These are phyloP conservation scores for Mongoloraphidia duomilia DNA, from an alignment of 2,888 invertebrate species.

Conservation along the genomic window DNA sequence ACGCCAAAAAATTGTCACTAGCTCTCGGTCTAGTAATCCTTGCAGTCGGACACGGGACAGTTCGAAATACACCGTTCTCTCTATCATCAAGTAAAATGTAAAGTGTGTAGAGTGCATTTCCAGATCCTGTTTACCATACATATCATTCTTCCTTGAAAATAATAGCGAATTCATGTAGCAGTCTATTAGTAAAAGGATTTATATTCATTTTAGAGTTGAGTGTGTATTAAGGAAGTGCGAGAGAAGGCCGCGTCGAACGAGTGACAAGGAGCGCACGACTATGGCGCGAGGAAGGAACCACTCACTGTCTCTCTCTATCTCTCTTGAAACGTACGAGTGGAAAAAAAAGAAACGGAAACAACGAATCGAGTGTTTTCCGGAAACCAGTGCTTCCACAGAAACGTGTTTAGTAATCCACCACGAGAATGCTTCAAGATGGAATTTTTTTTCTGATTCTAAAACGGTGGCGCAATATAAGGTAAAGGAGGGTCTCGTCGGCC, in stretches of 20 bases:
- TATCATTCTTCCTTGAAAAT: conserved; percentile 36
- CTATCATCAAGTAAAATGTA: not conserved
- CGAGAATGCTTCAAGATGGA: no score
- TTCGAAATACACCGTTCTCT: not conserved
- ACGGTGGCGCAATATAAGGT: no score
- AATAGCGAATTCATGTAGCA: conserved; percentile 39
- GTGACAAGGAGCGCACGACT: no score
- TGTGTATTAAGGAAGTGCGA: conserved; percentile 7
- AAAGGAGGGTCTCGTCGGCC: no score
- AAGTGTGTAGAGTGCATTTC: conserved; percentile 27
- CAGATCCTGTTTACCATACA: conserved; percentile 34
- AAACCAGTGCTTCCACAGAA: not conserved
- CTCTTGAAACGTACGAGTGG: not conserved
- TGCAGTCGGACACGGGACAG: not conserved
- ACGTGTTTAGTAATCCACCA: no score
- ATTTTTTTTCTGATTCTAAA: no score
- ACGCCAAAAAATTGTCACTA: no score
- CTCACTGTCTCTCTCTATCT: not conserved
- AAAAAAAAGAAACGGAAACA: conserved; percentile 10
- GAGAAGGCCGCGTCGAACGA: not conserved
- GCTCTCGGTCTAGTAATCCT: not conserved
- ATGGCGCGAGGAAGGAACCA: no score
- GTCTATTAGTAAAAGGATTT: conserved; percentile 40
- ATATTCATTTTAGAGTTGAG: conserved; percentile 32
- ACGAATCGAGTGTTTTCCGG: conserved; percentile 20